Base-by-base conservation (phyloP, 2,888 invertebrate genomes). In the Fabriciana adippe region DNA sequence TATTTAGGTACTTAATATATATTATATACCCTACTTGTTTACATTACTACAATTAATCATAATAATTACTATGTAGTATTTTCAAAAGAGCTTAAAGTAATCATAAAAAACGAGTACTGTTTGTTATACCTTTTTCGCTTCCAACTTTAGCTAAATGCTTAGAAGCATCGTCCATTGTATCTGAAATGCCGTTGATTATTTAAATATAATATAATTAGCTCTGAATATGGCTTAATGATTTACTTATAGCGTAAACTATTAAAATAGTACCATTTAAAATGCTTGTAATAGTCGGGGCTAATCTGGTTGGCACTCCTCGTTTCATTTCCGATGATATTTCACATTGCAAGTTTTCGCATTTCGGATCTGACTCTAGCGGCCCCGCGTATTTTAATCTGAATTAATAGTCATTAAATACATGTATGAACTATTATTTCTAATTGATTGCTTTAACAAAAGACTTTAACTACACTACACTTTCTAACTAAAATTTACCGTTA, bases 61-160 rank as follows among this genome's bases (percentile, higher is more conserved):
- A 26, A 26, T 26, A 26, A 26, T 26, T 26, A 18, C 18, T 18
- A 4, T 26, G 0, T 26, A 26, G 26, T 26, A 26, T 26, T 26
- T 3, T 26, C 26, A 26, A 26, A 26, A 26, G 26, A 26, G 26
- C 0, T 26, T 26, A 26, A 26, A 26, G 26, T 26, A 26, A 26
- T 26, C 26, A 26, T 26, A 26, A 26, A 26, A 26, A 26, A 26
- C 26, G 4, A 26, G 1, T 11, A 45, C 47, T 8, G 26, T 48
- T 45, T 8, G 26, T 48, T 45, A 67, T 77, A 85, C 89, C 88
- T 83, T 84, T 88, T 63, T 79, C 81, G 3, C 70, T 69, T 67
- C 86, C 89, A 48, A 76, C 31, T 73, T 81, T 84, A 11, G 87
- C 88, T 56, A 90, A 80, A 78, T 86, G 85, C 48, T 79, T 79